Conservation (phyloP, 2,888 invertebrate genomes). For the Andrena dorsata region DNA sequence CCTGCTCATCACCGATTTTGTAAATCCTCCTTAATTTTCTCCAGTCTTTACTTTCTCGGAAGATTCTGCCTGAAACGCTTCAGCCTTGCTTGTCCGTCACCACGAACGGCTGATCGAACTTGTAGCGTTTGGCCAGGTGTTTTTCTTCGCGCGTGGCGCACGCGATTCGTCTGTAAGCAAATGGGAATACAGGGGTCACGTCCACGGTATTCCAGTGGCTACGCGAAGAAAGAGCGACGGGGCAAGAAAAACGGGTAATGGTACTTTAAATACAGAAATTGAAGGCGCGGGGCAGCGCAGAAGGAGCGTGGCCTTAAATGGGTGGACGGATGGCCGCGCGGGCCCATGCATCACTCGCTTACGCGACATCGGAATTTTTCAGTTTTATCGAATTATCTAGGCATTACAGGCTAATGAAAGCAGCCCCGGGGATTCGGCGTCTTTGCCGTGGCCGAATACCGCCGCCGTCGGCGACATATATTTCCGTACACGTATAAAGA, state of each 20-base stretch:
- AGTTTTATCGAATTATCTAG: constrained; percentile 83
- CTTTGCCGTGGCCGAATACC: constrained; percentile 55
- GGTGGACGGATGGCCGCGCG: constrained; percentile 38
- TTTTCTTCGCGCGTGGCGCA: not conserved
- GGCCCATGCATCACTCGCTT: constrained; percentile 75
- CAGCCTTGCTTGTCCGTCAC: too few relatives aligned
- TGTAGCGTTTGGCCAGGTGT: not conserved
- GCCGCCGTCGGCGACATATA: constrained; percentile 59
- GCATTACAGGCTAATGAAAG: constrained; percentile 82
- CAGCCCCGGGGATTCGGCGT: constrained; percentile 54
- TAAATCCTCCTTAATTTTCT: not conserved
- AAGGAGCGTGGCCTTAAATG: constrained; percentile 58
- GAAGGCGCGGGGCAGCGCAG: constrained; percentile 14
- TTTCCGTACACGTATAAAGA: constrained; percentile 68
- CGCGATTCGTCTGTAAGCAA: not conserved
- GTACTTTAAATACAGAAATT: constrained; percentile 66
- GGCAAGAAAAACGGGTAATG: constrained; percentile 56
- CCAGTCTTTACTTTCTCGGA: not conserved
- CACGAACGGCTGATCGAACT: not conserved
- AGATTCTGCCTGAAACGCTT: too few relatives aligned
- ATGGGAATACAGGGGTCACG: not conserved
- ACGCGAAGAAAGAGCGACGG: not conserved
- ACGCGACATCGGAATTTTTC: constrained; percentile 83
- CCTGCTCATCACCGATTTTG: not conserved
- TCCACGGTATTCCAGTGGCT: constrained; percentile 7